A percentile compares a stretch with the other conserved stretches of the same genome.
Evolutionary conservation across 2,797 vertebrate species (phyloP).

Genomic region (Rhynchotus rufescens): DNA sequence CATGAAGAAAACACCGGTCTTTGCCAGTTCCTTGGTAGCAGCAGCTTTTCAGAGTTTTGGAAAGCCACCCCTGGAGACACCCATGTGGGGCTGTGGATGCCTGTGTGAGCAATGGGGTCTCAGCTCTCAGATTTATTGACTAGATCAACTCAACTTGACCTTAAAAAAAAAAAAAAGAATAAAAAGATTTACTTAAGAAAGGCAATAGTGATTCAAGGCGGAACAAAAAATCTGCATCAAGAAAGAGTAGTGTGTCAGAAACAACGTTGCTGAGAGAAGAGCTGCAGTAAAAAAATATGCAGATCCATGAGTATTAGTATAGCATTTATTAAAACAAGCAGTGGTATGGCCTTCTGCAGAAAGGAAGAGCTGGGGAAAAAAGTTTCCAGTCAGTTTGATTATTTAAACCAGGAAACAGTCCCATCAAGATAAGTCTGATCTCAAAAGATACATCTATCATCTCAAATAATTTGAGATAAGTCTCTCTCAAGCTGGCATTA

Average conservation of each 20-base stretch:
- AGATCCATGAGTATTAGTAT: no score
- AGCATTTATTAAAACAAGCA: neutral
- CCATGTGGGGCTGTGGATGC: fast-evolving
- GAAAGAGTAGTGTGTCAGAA: neutral
- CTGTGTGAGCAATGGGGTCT: neutral
- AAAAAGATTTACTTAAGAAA: no score
- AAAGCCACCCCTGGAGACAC: neutral
- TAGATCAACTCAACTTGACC: neutral
- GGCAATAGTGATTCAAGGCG: no score
- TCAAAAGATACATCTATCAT: no score
- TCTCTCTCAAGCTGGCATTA: neutral
- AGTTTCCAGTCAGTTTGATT: neutral
- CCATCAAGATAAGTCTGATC: neutral
- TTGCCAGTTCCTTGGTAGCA: conserved; percentile 6
- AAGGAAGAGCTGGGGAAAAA: neutral
- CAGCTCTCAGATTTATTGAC: neutral
- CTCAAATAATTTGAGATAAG: no score
- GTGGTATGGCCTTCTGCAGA: neutral
- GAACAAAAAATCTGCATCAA: neutral
- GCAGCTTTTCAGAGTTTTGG: neutral
- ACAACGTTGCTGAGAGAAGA: neutral
- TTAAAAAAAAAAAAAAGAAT: no score
- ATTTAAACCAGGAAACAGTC: neutral
- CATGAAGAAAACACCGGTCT: conserved; percentile 42
- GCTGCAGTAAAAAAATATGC: neutral